Base-by-base conservation (phyloP, 2,888 invertebrate genomes). In the Eupithecia tripunctaria region DNA sequence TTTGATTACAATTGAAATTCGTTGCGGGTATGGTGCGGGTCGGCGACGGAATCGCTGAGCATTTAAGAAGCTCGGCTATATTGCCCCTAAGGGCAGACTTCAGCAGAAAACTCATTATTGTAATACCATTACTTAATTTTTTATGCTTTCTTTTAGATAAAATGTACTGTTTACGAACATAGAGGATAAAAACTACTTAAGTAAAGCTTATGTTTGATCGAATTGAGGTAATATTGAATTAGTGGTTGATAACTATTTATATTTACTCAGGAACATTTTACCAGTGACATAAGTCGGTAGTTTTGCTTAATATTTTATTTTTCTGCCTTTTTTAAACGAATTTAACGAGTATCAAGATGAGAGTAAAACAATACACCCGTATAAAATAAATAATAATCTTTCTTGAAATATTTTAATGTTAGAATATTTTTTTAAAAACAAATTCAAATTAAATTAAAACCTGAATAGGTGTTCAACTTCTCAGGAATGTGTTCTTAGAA, bases 1-100 rank as follows among this genome's bases (percentile, higher is more conserved):
- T 92, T 91, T 90, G 91, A 90, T 91, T 90, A 89, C 91, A 88
- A 90, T 90, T 88, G 89, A 89, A 91, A 89, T 86, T 88, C 84
- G 85, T 81, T 77, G 84, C 73, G 79, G 76, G 80, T 56, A 56
- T 25, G 75, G 66, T 56, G 56, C 36, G 36, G 62, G 32, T 32
- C 62, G 32, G 32, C n/a, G 32, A 1, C 36, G 36, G 12, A 60
- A 32, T 63, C 10, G n/a, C 62, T 63, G 62, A 63, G 32, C 62
- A 63, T 63, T 63, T 32, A 63, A 63, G 62, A 63, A 36, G 62
- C 62, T 63, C 32, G 25, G 62, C 32, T 63, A 63, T 63, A 60
- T 60, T 60, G 60, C 60, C 29, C 27, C 60, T 29, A 60, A 27
- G 29, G 60, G 27, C 21, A 56, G 56, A 21, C 25, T 56, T 25